Conservation (phyloP, 2,888 invertebrate genomes). For the Bedellia somnulentella region DNA sequence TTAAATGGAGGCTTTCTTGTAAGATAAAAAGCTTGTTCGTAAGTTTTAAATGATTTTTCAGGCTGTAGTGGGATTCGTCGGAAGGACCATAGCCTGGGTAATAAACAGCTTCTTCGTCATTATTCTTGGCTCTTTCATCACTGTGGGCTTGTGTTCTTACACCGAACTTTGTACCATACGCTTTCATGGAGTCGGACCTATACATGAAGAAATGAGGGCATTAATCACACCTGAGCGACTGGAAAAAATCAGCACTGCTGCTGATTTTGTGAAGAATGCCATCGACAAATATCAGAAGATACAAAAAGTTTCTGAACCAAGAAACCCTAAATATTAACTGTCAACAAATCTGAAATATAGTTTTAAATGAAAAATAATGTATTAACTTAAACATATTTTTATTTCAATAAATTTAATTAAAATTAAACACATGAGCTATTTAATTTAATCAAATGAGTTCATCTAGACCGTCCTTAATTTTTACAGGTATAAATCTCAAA, state of each 20-base stretch:
- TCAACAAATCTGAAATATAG: no score
- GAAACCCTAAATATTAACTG: no score
- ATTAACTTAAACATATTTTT: no score
- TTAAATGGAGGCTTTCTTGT: no score
- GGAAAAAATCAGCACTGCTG: constrained; percentile 60
- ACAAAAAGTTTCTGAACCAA: constrained; percentile 29
- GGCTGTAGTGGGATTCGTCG: constrained; percentile 34
- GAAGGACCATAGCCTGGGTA: constrained; percentile 33
- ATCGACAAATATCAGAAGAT: constrained; percentile 62
- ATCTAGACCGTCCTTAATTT: no score
- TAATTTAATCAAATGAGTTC: no score
- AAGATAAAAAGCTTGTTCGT: no score
- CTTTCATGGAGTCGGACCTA: constrained; percentile 63
- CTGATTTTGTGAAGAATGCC: constrained; percentile 63
- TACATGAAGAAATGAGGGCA: constrained; percentile 57
- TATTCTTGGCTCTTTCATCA: constrained; percentile 44
- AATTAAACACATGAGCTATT: no score
- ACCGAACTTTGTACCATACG: constrained; percentile 64
- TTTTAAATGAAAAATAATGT: no score
- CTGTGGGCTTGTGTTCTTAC: constrained; percentile 58
- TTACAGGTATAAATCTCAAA: no score
- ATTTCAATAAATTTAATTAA: no score
- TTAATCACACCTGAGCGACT: constrained; percentile 62
- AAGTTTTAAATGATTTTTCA: no score
- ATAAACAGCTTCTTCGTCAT: constrained; percentile 46